Base-by-base conservation (phyloP, 92 coral and sea anemone species). In the Micromussa lordhowensis region DNA sequence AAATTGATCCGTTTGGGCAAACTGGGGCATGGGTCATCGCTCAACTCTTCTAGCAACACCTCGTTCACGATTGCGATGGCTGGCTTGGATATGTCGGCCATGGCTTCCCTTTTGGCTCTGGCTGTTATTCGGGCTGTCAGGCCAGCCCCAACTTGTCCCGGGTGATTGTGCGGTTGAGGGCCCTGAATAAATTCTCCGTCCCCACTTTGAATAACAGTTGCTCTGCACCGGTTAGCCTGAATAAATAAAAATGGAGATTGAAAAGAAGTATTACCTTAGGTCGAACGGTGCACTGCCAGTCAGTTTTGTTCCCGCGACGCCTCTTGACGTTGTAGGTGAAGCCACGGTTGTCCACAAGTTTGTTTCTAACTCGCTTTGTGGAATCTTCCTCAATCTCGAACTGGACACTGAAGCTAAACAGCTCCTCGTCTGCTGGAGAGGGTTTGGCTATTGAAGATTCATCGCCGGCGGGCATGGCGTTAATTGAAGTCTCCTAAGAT, bases 271-370 rank as follows among this genome's bases (percentile, higher is more conserved):
- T n/a, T n/a, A n/a, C n/a, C n/a, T n/a, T n/a, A n/a, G n/a, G n/a
- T n/a, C n/a, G n/a, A n/a, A n/a, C n/a, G n/a, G 48, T 40, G 4
- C 4, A 4, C 48, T 40, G 48, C 48, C 48, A 40, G 48, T 40
- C 79, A 1, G 77, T 44, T 4, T 57, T 44, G 32, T 75, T 19
- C 13, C 78, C 73, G 22, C 71, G 69, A 16, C 66, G 48, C 44
- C 82, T 44, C 81, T 73, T 40, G 11, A 86, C 84, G 28, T 58
- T 76, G 57, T 86, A 86, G n/a, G n/a, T n/a, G 7, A 13, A 86
- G 63, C 81, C 74, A 8, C 38, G 32, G 77, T 49, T 68, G 74
- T 75, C 74, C 28, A 68, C 53, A 17, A 82, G 78, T 40, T 82
- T 82, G 24, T 34, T 49, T n/a, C 40, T 86, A 3, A 51, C 89